These are phyloP conservation scores for Gyps fulvus DNA, from an alignment of 2,113 vertebrate genomes.

Conservation along the genomic window DNA sequence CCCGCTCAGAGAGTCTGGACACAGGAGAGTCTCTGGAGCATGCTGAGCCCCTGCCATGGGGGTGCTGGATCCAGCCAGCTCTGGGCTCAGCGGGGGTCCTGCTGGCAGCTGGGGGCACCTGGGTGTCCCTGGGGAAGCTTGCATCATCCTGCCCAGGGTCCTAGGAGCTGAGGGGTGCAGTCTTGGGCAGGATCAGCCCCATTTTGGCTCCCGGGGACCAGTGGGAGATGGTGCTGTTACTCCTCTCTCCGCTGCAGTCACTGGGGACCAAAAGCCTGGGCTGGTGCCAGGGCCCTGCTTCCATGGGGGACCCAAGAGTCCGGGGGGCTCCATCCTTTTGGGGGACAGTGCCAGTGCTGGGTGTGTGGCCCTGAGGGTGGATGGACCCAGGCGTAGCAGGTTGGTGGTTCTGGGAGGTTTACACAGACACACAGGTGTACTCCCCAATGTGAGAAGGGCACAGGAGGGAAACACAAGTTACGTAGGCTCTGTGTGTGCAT, in stretches of 20 bases:
- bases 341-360: too few species aligned
- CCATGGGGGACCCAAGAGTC: neutral
- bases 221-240: conserved; percentile 43
- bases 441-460: neutral
- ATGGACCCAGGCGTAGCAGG: accelerated
- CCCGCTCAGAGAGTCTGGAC: accelerated
- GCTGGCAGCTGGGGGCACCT: neutral
- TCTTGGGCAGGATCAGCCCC: neutral
- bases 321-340: accelerated
- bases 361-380: accelerated
- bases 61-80: accelerated
- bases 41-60: accelerated
- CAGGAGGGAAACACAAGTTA: neutral
- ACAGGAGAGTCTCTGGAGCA: neutral
- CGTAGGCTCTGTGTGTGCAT: too few species aligned
- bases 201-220: neutral
- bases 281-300: neutral
- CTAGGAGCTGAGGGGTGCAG: accelerated
- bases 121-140: accelerated
- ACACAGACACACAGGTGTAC: accelerated
- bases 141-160: accelerated
- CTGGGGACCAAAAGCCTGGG: neutral
- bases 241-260: neutral
- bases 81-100: accelerated
- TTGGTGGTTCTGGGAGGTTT: neutral